Evolutionary conservation across 2,888 invertebrate genomes (phyloP).

Genomic region (Osmoderma eremita): DNA sequence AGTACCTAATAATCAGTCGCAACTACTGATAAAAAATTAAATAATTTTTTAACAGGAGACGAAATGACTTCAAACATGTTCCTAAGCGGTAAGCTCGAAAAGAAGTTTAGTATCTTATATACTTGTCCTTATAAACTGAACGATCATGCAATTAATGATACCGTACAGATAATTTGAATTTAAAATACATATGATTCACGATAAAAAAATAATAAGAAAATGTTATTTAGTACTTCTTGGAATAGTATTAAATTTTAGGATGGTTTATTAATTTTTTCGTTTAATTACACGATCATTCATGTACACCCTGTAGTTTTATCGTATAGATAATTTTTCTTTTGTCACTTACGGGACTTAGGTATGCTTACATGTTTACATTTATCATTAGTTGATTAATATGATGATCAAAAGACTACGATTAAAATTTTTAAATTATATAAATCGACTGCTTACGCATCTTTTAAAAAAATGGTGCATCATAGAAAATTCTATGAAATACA

Average conservation of each 20-base stretch:
- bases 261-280: neutral
- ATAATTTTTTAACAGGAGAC: slow-evolving; percentile 29
- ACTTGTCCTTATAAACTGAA: neutral
- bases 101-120: neutral
- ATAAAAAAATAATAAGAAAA: too few relatives aligned
- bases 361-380: slow-evolving; percentile 15
- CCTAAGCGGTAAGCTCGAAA: slow-evolving; percentile 29
- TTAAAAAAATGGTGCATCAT: slow-evolving; percentile 33
- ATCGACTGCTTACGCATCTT: slow-evolving; percentile 13
- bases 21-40: slow-evolving; percentile 19
- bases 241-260: too few relatives aligned
- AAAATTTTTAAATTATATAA: slow-evolving; percentile 25
- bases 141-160: slow-evolving; percentile 9
- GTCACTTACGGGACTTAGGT: slow-evolving; percentile 26
- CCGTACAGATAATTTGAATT: neutral
- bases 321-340: slow-evolving; percentile 24
- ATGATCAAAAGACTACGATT: slow-evolving; percentile 24
- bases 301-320: slow-evolving; percentile 22
- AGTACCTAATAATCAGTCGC: slow-evolving; percentile 28
- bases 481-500: slow-evolving; percentile 41
- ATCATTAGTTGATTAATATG: slow-evolving; percentile 26
- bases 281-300: slow-evolving; percentile 17
- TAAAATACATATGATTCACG: too few relatives aligned
- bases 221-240: too few relatives aligned
- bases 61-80: slow-evolving; percentile 27